Base-by-base conservation (phyloP, 2,113 vertebrate species). In the Pangasianodon hypophthalmus region DNA sequence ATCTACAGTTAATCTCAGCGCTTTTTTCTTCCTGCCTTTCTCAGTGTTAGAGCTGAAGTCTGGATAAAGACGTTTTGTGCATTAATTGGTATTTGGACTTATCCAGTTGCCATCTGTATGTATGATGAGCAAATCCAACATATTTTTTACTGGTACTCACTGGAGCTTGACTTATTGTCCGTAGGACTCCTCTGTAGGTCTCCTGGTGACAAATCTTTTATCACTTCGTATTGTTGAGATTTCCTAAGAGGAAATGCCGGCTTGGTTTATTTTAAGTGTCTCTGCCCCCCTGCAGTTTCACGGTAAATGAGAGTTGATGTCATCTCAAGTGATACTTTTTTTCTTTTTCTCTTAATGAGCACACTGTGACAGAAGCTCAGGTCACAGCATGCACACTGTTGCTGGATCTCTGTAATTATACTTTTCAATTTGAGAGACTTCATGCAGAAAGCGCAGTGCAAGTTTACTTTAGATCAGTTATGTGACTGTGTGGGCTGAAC, bases 361-460 rank as follows among this genome's bases (percentile, higher is more conserved):
- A 80, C 46, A 50, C 87, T 37, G 60, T 83, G 62, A 67, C 8
- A 60, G 60, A 87, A 32, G 89, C 44, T 16, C 82, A 69, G 82
- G 81, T 75, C 41, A 44, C 52, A 73, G 82, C 81, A 75, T 84
- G 80, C 52, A 60, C 41, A 13, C 60, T 77, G 67, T 29, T 71
- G 32, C 88, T 60, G 88, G 52, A 48, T 75, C 64, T 62, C 69
- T 79, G 54, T 88, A 85, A 89, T 89, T 89, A 77, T 73, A 29
- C 69, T 50, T 48, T 75, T 32, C 26, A 56, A 64, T 64, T 37
- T 64, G 41, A 87, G 52, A 58, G 18, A 87, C 29, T 48, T 46
- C 41, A 32, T 6, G 29, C 32, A 32, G 3, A 16, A 75, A 62
- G 21, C n/a, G 11, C 88, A 62, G 26, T 37, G 82, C 82, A 85